Evolutionary conservation across 2,113 vertebrate species (phyloP), one percentile per base, ranked within the genome.

Genomic region (Myotis lucifugus): DNA sequence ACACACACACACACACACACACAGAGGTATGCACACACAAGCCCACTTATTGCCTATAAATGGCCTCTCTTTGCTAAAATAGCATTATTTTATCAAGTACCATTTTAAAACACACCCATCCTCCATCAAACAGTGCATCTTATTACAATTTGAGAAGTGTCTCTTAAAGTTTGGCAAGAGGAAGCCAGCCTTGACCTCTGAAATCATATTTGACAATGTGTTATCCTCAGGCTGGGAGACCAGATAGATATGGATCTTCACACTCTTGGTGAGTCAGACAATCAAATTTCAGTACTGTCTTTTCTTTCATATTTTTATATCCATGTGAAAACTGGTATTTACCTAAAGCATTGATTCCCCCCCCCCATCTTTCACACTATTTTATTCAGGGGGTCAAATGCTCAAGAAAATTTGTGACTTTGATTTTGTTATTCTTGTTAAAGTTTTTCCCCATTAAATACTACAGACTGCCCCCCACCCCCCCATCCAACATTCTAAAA

Each of bases 221-320:
- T 42, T 81, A 42, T 61, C 37, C 21, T 19, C 59, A 54, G 73
- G 29, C 66, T 88, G 42, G 21, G 10, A 94, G 48, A 88, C 42
- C 81, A 93, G 92, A 84, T 42, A 88, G 64, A 70, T 83, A 48
- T 86, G 37, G 9, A 42, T 29, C 19, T 50, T 83, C 66, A 69
- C 2, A 88, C 21, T 93, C 59, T 40, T 52, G 34, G 25, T 0
- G 0, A 85, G 2, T 77, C 78, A 91, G 1, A 0, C 5, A 7
- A 59, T 83, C 66, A 92, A 88, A 96, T 88, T 90, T 81, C 85
- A 97, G 92, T 93, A 81, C 23, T 69, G 4, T 52, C 92, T 91
- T 77, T 79, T 64, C 85, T 93, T 91, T 85, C 34, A 92, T 5
- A 37, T 79, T 97, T 94, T 96, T 93, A 82, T 96, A 92, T 50